Base-by-base conservation (phyloP, 92 coral and sea anemone genomes). In the Zoanthus gigantus region DNA sequence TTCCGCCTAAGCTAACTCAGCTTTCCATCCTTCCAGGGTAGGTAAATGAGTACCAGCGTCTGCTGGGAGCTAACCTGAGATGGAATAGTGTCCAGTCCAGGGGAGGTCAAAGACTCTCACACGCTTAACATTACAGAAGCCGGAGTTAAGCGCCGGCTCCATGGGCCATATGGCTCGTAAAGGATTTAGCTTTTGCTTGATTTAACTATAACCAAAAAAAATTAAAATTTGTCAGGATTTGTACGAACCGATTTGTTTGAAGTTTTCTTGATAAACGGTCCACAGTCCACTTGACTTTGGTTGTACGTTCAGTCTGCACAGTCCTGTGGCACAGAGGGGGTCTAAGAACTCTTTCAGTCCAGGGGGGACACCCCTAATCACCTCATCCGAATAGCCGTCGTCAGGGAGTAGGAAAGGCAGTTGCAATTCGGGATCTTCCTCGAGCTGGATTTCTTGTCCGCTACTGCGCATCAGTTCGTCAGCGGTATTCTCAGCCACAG, bases 311-410 rank as follows among this genome's bases (percentile, higher is more conserved):
- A 97, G 77, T 37, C 94, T 88, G 67, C 99, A 97, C 16, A 97
- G 91, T 42, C 99, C 99, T 18, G 98, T 94, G 65, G 90, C 87
- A 31, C 94, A 95, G 31, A 97, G 92, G 17, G 99, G 99, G 32
- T 95, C 98, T 65, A 97, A 78, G 86, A 97, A 97, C 80, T 96
- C 98, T 79, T 83, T 94, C 73, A 97, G 83, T 52, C 99, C 99
- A 56, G 98, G 93, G 7, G 99, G 98, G 72, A 97, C 98, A 9
- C 99, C 99, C 74, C 99, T 92, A 45, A 95, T 97, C 69, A 93
- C 96, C 82, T 97, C 99, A 74, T 94, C 92, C 8, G 98, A 97
- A 89, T 97, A 97, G 61, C 99, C 98, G 72, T 97, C 99, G 74
- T 94, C 98, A 29, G 99, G 99, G 15, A 97, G 92, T 66, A 97